These are phyloP conservation scores for Myiothlypis coronata DNA, from an alignment of 2,797 vertebrate genomes.

Conservation along the genomic window DNA sequence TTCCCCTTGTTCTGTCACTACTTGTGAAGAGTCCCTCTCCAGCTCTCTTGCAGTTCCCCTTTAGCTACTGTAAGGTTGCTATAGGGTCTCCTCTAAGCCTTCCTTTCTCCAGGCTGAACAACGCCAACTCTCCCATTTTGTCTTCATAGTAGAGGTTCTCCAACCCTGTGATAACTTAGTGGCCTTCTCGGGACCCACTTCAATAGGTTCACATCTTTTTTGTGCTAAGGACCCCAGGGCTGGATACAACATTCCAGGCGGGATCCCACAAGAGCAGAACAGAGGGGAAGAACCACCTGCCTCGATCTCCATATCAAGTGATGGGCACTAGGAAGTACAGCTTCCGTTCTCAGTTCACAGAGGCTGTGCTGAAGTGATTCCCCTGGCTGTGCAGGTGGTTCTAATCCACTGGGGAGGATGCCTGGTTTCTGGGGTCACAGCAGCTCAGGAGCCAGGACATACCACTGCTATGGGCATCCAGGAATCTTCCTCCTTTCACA, in stretches of 20 bases:
- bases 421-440: neutral
- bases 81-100: neutral
- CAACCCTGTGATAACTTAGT: neutral
- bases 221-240: neutral
- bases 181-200: neutral
- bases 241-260: neutral
- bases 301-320: rapidly evolving
- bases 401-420: neutral
- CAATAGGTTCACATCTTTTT: neutral
- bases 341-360: neutral
- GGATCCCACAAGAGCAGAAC: neutral
- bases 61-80: neutral
- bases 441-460: neutral
- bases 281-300: neutral
- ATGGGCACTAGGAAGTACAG: no score
- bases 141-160: neutral
- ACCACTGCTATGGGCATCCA: neutral
- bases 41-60: neutral
- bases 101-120: neutral
- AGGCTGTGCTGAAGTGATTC: neutral
- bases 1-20: neutral
- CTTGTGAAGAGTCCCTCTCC: neutral
- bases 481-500: neutral
- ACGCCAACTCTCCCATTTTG: neutral
- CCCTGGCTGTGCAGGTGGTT: no score